These are phyloP conservation scores for Neodiprion pinetum DNA, from an alignment of 1,140 invertebrate species.

Conservation along the genomic window DNA sequence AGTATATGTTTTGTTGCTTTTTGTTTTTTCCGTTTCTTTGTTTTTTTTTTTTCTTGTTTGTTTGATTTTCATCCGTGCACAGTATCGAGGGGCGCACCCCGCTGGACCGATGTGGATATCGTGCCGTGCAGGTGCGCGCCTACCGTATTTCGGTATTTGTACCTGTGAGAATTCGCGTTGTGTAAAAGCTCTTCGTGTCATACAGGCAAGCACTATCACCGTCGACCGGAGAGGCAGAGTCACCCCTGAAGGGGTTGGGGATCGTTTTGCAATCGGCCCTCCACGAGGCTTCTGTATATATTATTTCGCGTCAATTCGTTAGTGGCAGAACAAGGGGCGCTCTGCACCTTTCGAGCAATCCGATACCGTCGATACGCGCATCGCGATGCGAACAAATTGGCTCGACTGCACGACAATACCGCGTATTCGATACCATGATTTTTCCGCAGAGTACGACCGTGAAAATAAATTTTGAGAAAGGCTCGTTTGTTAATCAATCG, in stretches of 20 bases:
- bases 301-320: constrained; percentile 44
- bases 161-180: too few relatives aligned
- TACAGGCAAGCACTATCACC: too few relatives aligned
- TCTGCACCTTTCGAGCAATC: background rate
- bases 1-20: constrained; percentile 9
- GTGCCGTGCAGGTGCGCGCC: too few relatives aligned
- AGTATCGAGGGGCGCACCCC: background rate
- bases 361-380: background rate
- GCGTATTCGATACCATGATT: too few relatives aligned
- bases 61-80: constrained; percentile 38
- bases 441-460: too few relatives aligned
- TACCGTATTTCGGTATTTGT: too few relatives aligned
- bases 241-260: constrained; percentile 25
- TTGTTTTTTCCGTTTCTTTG: constrained; percentile 15
- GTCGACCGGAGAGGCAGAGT: background rate
- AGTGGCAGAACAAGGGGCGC: constrained; percentile 23
- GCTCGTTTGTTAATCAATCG: too few relatives aligned
- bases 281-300: constrained; percentile 35
- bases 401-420: background rate
- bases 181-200: too few relatives aligned
- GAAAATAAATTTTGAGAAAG: too few relatives aligned
- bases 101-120: background rate
- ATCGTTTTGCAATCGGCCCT: constrained; percentile 43
- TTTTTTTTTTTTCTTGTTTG: constrained; percentile 33
- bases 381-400: background rate